phyloP scores from a whole-genome alignment of 2,888 invertebrate genomes.

The Bellardia bayeri region DNA sequence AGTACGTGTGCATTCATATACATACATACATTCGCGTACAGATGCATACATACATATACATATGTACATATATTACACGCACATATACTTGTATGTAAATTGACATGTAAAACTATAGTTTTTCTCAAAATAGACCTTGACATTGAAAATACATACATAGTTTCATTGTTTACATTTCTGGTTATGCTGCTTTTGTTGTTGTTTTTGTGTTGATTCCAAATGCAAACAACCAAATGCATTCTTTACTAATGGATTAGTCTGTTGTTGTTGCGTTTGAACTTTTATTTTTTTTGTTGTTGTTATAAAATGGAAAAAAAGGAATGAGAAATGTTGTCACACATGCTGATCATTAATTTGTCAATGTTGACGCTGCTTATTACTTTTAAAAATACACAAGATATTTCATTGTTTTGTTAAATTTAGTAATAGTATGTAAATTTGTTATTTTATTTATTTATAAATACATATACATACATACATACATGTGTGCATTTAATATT shows the following conservation, averaged over 20 bases:
- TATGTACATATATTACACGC: not conserved
- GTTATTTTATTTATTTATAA: not conserved
- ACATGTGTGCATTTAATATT: too few species aligned
- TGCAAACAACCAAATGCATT: conserved; percentile 53
- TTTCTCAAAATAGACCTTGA: conserved; percentile 38
- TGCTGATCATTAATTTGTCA: conserved; percentile 39
- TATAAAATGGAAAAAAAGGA: not conserved
- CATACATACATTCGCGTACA: too few species aligned
- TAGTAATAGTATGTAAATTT: not conserved
- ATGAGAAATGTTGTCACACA: conserved; percentile 34
- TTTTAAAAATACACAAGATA: not conserved
- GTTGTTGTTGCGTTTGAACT: not conserved
- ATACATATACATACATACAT: too few species aligned
- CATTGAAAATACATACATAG: conserved; percentile 17
- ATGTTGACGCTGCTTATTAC: not conserved
- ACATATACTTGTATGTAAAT: not conserved
- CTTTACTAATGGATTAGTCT: conserved; percentile 7
- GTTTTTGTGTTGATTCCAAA: conserved; percentile 7
- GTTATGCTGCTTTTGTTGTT: not conserved
- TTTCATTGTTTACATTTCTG: conserved; percentile 8
- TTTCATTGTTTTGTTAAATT: not conserved
- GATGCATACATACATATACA: too few species aligned
- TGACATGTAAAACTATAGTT: conserved; percentile 28
- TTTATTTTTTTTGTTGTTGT: not conserved
- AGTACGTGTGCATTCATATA: too few species aligned